These are phyloP conservation scores for Kuschelorhynchus macadamiae DNA, from an alignment of 2,888 invertebrate genomes.

Conservation along the genomic window DNA sequence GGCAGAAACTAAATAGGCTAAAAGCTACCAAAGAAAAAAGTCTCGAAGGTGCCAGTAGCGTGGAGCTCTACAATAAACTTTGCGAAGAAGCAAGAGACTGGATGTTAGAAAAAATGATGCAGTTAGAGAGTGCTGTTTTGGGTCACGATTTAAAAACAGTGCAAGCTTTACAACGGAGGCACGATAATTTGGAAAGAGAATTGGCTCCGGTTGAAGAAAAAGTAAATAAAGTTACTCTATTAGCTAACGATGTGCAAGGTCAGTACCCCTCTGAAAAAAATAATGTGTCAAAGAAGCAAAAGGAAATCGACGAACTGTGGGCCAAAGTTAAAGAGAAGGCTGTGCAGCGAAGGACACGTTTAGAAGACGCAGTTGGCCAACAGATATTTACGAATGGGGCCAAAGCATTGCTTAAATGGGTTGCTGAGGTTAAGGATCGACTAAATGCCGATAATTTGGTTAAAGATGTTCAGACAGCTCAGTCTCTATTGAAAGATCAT, in stretches of 20 bases:
- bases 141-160: slow-evolving; percentile 93
- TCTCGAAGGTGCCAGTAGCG: slow-evolving; percentile 83
- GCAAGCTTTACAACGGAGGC: slow-evolving; percentile 90
- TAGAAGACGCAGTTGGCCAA: slow-evolving; percentile 95
- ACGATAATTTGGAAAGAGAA: slow-evolving; percentile 94
- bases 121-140: slow-evolving; percentile 82
- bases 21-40: slow-evolving; percentile 93
- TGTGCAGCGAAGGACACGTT: slow-evolving; percentile 82
- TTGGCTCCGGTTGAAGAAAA: slow-evolving; percentile 95
- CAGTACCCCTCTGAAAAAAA: slow-evolving; percentile 92
- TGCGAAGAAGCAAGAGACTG: slow-evolving; percentile 98
- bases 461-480: slow-evolving; percentile 93
- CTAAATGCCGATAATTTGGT: slow-evolving; percentile 84
- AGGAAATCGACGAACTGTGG: slow-evolving; percentile 91
- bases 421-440: slow-evolving; percentile 83
- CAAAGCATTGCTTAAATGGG: slow-evolving; percentile 79
- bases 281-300: slow-evolving; percentile 88
- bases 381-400: slow-evolving; percentile 90
- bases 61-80: slow-evolving; percentile 94
- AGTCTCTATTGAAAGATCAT: slow-evolving; percentile 90
- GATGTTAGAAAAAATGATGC: slow-evolving; percentile 97
- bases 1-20: slow-evolving; percentile 88
- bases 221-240: slow-evolving; percentile 81
- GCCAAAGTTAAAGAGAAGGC: slow-evolving; percentile 89
- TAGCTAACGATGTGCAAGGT: slow-evolving; percentile 92